Evolutionary conservation across 2,797 vertebrate species (phyloP).

Genomic region (Poeciliopsis paucimaculata): DNA sequence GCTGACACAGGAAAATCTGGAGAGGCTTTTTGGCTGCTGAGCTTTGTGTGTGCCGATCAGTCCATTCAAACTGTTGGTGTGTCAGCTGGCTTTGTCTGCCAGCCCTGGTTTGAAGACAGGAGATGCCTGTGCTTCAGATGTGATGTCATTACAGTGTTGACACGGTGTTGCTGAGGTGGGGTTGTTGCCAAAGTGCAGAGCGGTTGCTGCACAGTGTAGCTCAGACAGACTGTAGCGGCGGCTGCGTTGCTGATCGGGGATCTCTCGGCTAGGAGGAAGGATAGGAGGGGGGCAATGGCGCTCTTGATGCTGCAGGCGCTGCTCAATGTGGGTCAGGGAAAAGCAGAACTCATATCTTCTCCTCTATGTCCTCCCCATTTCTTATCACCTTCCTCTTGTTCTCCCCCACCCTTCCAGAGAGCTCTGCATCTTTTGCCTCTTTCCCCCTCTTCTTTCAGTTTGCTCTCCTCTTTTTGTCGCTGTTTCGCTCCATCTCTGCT

Average conservation of each 20-base stretch:
- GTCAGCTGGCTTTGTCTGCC: constrained; percentile 44
- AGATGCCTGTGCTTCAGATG: constrained; percentile 56
- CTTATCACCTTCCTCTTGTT: constrained; percentile 51
- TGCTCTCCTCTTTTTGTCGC: constrained; percentile 40
- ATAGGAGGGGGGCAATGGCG: constrained; percentile 67
- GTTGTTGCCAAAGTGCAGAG: constrained; percentile 70
- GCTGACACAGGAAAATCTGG: constrained; percentile 54
- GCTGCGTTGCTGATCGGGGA: constrained; percentile 66
- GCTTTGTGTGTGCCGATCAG: constrained; percentile 29
- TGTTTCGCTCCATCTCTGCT: constrained; percentile 50
- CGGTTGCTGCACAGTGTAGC: constrained; percentile 62
- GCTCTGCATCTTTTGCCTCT: constrained; percentile 42
- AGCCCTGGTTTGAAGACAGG: constrained; percentile 37
- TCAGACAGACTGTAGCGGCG: constrained; percentile 60
- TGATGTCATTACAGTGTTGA: constrained; percentile 75
- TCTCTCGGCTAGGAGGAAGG: constrained; percentile 64
- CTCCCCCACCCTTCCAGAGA: constrained; percentile 29
- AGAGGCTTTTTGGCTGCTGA: constrained; percentile 47
- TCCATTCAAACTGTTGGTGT: constrained; percentile 22
- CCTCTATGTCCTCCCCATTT: constrained; percentile 39
- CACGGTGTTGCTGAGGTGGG: constrained; percentile 72
- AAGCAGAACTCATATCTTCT: constrained; percentile 70
- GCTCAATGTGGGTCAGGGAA: constrained; percentile 84
- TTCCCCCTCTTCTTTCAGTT: constrained; percentile 44
- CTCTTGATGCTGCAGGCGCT: constrained; percentile 77